Evolutionary conservation across 1,140 invertebrate genomes (phyloP).

Genomic region (Scylla paramamosain): DNA sequence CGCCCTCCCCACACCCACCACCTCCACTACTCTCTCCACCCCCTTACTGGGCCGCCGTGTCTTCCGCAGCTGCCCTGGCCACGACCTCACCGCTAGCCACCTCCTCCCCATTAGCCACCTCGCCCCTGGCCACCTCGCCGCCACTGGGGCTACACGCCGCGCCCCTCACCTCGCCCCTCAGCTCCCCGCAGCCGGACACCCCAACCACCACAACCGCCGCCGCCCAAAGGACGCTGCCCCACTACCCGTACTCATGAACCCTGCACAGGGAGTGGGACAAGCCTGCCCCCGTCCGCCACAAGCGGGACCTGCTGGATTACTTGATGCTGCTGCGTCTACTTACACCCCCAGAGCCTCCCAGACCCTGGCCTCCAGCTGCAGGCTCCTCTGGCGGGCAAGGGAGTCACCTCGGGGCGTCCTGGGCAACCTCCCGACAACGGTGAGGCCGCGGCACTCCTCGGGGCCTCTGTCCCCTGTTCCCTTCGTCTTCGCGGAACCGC

Average conservation of each 20-base stretch:
- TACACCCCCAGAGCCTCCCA: background rate
- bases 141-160: conserved; percentile 61
- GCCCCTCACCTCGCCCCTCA: conserved; percentile 70
- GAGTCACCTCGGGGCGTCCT: background rate
- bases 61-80: conserved; percentile 64
- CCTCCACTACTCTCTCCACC: conserved; percentile 69
- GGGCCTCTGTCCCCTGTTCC: background rate
- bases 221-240: conserved; percentile 63
- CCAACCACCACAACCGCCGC: conserved; percentile 46
- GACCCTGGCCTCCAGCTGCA: background rate
- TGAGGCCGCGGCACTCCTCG: background rate
- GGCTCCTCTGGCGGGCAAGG: background rate
- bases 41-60: conserved; percentile 75
- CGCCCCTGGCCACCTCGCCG: conserved; percentile 65
- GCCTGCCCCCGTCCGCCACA: background rate
- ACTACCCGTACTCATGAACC: conserved; percentile 68
- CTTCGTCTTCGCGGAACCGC: background rate
- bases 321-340: background rate
- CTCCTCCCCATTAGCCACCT: conserved; percentile 69
- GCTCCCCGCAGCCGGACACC: conserved; percentile 65
- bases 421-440: background rate
- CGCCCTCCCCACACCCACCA: conserved; percentile 50
- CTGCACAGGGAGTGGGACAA: conserved; percentile 31
- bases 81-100: conserved; percentile 74
- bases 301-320: background rate